Conservation (phyloP, 2,113 vertebrate genomes). For the Aphelocoma coerulescens region DNA sequence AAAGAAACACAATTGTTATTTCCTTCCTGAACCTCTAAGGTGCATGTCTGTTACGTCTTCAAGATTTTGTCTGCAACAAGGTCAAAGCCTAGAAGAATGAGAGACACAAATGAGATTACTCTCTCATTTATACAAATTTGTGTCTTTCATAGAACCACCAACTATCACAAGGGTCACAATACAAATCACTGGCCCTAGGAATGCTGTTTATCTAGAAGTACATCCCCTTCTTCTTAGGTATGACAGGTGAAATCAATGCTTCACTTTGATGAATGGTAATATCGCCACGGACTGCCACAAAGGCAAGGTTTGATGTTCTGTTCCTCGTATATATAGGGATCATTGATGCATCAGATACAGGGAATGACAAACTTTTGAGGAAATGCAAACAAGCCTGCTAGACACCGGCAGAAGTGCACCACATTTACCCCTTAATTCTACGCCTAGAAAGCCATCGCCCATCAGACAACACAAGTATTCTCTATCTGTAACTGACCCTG, state of each 20-base stretch:
- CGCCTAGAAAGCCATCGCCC: not conserved
- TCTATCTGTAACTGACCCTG: not conserved
- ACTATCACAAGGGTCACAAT: not conserved
- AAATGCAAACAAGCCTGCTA: not conserved
- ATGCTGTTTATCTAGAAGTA: not conserved
- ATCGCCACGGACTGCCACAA: not conserved
- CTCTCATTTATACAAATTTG: not conserved
- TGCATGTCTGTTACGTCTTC: fast-evolving
- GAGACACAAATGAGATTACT: not conserved
- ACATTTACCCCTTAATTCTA: not conserved
- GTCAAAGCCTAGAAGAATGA: not conserved
- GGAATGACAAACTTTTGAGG: not conserved
- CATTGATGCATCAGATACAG: not conserved
- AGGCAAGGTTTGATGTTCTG: not conserved
- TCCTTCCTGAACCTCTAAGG: not conserved
- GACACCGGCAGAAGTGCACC: not conserved
- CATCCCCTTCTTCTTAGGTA: not conserved
- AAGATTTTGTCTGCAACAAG: not conserved
- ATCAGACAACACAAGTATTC: not conserved
- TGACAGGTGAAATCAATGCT: not conserved
- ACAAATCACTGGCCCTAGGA: not conserved
- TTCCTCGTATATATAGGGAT: not conserved
- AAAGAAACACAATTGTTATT: not conserved
- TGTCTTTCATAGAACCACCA: not conserved
- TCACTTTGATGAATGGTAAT: not conserved